These are phyloP conservation scores for Eublepharis macularius DNA, from an alignment of 2,113 vertebrate species.

Conservation along the genomic window DNA sequence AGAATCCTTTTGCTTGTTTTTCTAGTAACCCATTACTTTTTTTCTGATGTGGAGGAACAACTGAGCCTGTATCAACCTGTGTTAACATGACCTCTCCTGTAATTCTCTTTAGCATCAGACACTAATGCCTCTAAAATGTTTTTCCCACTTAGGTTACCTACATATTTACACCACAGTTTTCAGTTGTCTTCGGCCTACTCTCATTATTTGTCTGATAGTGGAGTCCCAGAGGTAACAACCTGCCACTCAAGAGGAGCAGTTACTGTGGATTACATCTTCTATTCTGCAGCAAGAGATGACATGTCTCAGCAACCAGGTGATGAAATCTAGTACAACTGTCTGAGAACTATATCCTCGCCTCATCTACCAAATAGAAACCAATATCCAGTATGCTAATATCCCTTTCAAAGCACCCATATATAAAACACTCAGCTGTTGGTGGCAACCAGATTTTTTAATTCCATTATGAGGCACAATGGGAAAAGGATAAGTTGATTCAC, in stretches of 20 bases:
- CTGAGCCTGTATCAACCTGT: too few species aligned
- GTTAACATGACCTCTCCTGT: background rate
- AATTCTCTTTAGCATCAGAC: background rate
- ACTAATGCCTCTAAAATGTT: background rate
- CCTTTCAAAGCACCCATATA: background rate
- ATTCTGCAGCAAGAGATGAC: slow-evolving; percentile 76
- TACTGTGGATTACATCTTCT: slow-evolving; percentile 97
- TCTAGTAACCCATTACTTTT: too few species aligned
- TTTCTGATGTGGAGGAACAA: background rate
- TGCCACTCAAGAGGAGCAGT: slow-evolving; percentile 88
- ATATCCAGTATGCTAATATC: background rate
- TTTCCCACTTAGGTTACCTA: slow-evolving; percentile 62
- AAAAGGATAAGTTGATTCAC: background rate
- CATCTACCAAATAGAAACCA: background rate
- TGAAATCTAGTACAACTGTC: background rate
- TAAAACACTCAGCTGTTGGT: background rate
- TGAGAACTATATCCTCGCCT: background rate
- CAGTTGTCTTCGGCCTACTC: slow-evolving; percentile 89
- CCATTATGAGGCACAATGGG: background rate
- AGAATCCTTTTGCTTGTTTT: too few species aligned
- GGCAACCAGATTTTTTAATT: background rate
- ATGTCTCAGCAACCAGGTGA: slow-evolving; percentile 72
- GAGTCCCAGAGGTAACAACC: slow-evolving; percentile 91
- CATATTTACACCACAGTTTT: slow-evolving; percentile 81
- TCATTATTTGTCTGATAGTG: slow-evolving; percentile 81